Percentiles rank a stretch among this genome's conserved stretches.
phyloP scores from a whole-genome alignment of 2,797 vertebrate species.

The Sitta carolinensis region DNA sequence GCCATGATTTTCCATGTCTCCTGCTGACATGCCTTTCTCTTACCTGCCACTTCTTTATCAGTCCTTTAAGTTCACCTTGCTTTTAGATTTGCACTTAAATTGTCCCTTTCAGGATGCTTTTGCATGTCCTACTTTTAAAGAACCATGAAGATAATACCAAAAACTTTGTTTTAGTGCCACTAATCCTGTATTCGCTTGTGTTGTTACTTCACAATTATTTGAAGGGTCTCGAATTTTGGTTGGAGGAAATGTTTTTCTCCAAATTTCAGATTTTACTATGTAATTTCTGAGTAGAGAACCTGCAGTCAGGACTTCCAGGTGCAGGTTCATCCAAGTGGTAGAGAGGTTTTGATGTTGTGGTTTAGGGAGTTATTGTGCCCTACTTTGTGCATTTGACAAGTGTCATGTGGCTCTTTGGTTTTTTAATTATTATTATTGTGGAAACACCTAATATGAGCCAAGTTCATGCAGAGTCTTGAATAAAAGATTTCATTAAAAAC shows the following conservation, averaged over 20 bases:
- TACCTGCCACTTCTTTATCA: not conserved
- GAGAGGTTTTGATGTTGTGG: not conserved
- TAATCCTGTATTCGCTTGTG: not conserved
- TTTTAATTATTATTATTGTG: constrained; percentile 39
- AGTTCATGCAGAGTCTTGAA: constrained; percentile 19
- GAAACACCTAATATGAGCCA: constrained; percentile 1
- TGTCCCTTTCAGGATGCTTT: not conserved
- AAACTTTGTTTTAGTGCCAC: not conserved
- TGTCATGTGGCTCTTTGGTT: not conserved
- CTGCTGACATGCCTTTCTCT: not conserved
- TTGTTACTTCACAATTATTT: not conserved
- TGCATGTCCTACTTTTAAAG: not conserved
- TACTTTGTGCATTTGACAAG: not conserved
- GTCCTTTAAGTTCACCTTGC: not conserved
- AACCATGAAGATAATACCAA: not conserved
- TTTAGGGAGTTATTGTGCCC: not conserved
- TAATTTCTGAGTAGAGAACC: not conserved
- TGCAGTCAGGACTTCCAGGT: not conserved
- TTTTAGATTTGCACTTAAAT: not conserved
- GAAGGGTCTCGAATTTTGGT: not conserved
- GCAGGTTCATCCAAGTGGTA: not conserved
- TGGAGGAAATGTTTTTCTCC: not conserved
- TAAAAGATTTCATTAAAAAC: constrained; percentile 58
- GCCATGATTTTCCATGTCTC: not conserved
- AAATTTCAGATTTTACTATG: not conserved